phyloP scores from a whole-genome alignment of 2,888 invertebrate genomes.

The Dexiosoma caninum region DNA sequence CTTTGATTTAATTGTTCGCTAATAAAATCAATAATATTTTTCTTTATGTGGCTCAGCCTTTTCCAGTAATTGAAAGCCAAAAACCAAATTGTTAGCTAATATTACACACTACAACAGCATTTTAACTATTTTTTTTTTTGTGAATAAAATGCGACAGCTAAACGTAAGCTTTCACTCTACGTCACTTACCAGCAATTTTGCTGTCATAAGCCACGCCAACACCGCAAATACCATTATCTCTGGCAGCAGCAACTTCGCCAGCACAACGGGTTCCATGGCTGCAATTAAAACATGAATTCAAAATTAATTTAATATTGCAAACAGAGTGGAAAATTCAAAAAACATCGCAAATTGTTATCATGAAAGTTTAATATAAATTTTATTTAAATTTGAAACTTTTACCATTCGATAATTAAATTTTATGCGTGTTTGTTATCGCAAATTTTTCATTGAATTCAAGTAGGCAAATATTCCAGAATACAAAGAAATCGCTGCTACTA shows the following conservation, averaged over 20 bases:
- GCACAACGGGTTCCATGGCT: constrained; percentile 99
- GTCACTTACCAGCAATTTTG: constrained; percentile 92
- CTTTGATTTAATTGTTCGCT: no score
- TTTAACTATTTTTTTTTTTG: not conserved
- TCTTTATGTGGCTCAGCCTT: no score
- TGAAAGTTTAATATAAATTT: not conserved
- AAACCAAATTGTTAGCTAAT: not conserved
- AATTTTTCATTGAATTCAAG: no score
- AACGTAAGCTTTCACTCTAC: not conserved
- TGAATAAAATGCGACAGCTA: not conserved
- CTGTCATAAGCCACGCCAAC: constrained; percentile 99
- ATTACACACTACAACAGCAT: no score
- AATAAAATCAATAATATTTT: no score
- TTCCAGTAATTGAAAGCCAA: no score
- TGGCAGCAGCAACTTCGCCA: constrained; percentile 98
- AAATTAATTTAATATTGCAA: not conserved
- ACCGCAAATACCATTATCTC: constrained; percentile 98
- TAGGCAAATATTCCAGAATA: no score
- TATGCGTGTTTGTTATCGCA: no score
- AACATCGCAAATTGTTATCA: not conserved
- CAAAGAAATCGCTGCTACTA: no score
- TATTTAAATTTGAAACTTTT: no score
- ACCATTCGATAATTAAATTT: no score
- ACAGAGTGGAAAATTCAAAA: not conserved
- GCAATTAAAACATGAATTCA: constrained; percentile 35